These are phyloP conservation scores for Parambassis ranga DNA, from an alignment of 2,797 vertebrate genomes.

Conservation along the genomic window DNA sequence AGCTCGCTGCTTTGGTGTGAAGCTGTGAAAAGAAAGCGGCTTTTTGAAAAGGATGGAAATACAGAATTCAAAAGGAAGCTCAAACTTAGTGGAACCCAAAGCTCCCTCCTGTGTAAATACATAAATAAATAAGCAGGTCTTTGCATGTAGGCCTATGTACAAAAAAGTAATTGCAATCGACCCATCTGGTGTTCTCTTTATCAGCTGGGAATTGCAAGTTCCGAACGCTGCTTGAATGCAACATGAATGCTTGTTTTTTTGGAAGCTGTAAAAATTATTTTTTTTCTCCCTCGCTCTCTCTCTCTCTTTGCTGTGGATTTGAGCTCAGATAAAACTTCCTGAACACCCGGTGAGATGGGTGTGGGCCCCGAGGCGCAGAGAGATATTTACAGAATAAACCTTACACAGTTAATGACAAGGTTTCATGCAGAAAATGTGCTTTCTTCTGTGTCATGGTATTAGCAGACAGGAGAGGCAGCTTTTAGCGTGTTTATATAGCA, in stretches of 20 bases:
- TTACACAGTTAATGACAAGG: conserved; percentile 5
- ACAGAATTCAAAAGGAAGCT: conserved; percentile 40
- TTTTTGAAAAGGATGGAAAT: conserved; percentile 27
- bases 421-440: not conserved
- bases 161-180: conserved; percentile 55
- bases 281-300: too few species aligned
- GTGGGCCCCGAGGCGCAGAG: conserved; percentile 12
- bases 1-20: conserved; percentile 29
- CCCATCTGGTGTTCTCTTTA: conserved; percentile 55
- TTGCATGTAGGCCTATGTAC: conserved; percentile 49
- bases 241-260: conserved; percentile 37
- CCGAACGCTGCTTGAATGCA: conserved; percentile 29
- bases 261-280: conserved; percentile 30
- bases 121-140: conserved; percentile 63
- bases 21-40: conserved; percentile 22
- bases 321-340: conserved; percentile 39
- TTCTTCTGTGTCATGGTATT: conserved; percentile 15
- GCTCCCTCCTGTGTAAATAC: conserved; percentile 41
- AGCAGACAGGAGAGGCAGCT: conserved; percentile 10
- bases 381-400: conserved; percentile 41
- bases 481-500: conserved; percentile 21
- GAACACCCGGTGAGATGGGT: conserved; percentile 23
- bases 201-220: conserved; percentile 48
- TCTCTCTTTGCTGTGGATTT: conserved; percentile 28
- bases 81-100: conserved; percentile 38